phyloP scores from a whole-genome alignment of 64 coral and sea anemone species.

The Actinia equina region DNA sequence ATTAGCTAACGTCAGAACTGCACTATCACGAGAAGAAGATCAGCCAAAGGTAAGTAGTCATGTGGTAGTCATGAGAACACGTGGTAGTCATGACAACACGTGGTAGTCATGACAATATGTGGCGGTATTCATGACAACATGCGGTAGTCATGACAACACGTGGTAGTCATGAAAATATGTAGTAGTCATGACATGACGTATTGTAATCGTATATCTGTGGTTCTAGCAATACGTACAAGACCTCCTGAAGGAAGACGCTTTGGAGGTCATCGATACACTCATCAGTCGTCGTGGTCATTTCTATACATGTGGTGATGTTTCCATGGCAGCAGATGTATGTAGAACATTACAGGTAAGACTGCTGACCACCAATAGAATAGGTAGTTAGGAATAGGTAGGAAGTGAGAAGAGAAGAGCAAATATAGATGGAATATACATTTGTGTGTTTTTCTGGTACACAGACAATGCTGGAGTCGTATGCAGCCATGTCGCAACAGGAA shows the following conservation, averaged over 20 bases:
- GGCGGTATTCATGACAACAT: too few relatives aligned
- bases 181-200: too few relatives aligned
- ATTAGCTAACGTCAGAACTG: slow-evolving; percentile 49
- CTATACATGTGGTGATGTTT: slow-evolving; percentile 97
- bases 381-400: too few relatives aligned
- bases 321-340: slow-evolving; percentile 93
- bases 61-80: not conserved
- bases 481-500: slow-evolving; percentile 68
- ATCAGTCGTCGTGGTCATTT: slow-evolving; percentile 77
- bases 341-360: slow-evolving; percentile 76
- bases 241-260: slow-evolving; percentile 68
- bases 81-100: too few relatives aligned
- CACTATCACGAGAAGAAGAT: slow-evolving; percentile 77
- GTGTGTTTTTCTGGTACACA: not conserved
- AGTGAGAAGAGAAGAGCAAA: not conserved
- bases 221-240: slow-evolving; percentile 90
- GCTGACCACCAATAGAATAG: not conserved
- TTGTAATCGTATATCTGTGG: not conserved
- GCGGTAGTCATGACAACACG: too few relatives aligned
- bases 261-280: slow-evolving; percentile 83
- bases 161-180: too few relatives aligned
- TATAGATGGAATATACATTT: too few relatives aligned
- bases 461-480: slow-evolving; percentile 79
- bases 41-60: slow-evolving; percentile 67
- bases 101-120: too few relatives aligned